phyloP scores from a whole-genome alignment of 2,888 invertebrate genomes.

The Heliconius charithonia region DNA sequence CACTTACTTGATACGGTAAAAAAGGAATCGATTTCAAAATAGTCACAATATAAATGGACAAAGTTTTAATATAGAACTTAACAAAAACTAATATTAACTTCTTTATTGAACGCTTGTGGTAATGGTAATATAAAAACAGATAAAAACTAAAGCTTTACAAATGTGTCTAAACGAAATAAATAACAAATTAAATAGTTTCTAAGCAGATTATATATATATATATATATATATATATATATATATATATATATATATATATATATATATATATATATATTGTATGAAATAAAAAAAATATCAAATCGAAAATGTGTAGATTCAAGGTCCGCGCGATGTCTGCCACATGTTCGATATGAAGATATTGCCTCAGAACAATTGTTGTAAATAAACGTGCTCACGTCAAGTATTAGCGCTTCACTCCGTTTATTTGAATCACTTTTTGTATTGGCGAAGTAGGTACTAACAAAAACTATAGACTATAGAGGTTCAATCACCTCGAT shows the following conservation, averaged over 20 bases:
- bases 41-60: background rate
- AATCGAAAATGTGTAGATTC: conserved; percentile 38
- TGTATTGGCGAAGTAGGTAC: conserved; percentile 59
- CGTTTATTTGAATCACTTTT: conserved; percentile 59
- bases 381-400: conserved; percentile 9
- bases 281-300: conserved; percentile 12
- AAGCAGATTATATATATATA: background rate
- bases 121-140: background rate
- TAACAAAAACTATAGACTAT: conserved; percentile 74
- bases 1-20: conserved; percentile 16
- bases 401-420: conserved; percentile 39
- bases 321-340: conserved; percentile 49
- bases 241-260: no score
- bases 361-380: conserved; percentile 43
- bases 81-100: background rate
- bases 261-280: background rate
- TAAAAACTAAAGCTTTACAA: background rate
- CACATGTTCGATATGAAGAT: conserved; percentile 48
- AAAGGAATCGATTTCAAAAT: conserved; percentile 26
- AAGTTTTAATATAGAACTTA: background rate
- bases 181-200: background rate
- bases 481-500: conserved; percentile 76
- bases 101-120: background rate
- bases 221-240: no score
- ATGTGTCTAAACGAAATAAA: background rate